Base-by-base conservation (phyloP, 2,888 invertebrate species). In the Galerucella nymphaeae region DNA sequence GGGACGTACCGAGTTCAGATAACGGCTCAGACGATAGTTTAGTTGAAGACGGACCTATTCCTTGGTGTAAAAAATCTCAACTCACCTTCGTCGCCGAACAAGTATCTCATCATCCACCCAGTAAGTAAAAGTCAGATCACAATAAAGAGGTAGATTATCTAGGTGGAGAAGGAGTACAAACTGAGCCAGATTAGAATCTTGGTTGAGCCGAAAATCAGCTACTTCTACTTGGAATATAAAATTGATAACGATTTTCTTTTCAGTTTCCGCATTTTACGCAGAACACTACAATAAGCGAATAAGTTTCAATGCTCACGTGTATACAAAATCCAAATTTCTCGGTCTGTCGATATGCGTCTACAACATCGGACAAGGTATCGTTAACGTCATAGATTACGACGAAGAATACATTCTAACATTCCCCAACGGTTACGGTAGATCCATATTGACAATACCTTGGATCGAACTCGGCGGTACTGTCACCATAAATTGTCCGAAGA, bases 261-360 rank as follows among this genome's bases (percentile, higher is more conserved):
- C 85, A 94, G 95, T 99, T 83, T 99, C 99, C 71, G 99, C 98
- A 38, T 99, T 99, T 89, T 99, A 99, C 89, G 99, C 98, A 20
- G 99, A 99, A 86, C 96, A 98, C 88, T 93, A 91, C 79, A 92
- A 93, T 84, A 97, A 96, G 84, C 91, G 93, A 81, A 96, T 99
- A 71, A 93, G 93, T 76, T 95, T 99, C 86, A 94, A 96, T 83
- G 99, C 98, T 9, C 96, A 97, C 87, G 96, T 99, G 66, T 99
- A 98, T 95, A 99, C 99, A 8, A 99, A 99, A 88, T 99, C 98
- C 83, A 99, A 99, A 89, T 99, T 99, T 88, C 90, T 99, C 23
- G 99, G 99, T 0, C 89, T 99, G 23, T 98, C 98, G 13, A 95
- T 97, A 80, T 98, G 98, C n/a, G 96, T 96, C 0, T 96, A 99